Conservation (phyloP, 2,113 vertebrate species). For the Loxodonta africana region DNA sequence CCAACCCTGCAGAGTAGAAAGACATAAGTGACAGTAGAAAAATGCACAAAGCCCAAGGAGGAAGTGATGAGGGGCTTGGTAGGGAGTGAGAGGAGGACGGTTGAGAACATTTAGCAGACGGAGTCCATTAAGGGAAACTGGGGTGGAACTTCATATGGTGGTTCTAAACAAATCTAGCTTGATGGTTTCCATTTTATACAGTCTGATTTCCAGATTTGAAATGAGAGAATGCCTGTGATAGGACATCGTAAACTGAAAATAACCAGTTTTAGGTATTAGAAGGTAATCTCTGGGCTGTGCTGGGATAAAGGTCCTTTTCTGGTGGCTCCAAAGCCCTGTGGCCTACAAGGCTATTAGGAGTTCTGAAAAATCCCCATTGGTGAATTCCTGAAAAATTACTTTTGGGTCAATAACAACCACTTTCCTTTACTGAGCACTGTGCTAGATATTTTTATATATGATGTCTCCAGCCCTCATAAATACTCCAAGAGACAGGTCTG, state of each 20-base stretch:
- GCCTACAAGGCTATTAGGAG: neutral
- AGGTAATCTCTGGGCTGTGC: neutral
- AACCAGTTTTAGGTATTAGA: neutral
- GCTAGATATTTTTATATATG: accelerated
- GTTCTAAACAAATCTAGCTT: neutral
- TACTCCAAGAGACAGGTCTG: neutral
- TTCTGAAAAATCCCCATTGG: neutral
- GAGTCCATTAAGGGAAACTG: neutral
- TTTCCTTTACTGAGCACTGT: neutral
- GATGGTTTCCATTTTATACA: neutral
- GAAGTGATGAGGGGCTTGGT: neutral
- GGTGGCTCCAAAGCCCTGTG: neutral
- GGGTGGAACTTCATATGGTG: accelerated
- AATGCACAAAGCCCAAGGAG: neutral
- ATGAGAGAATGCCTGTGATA: neutral
- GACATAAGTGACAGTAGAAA: neutral
- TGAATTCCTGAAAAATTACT: neutral
- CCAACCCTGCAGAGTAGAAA: neutral
- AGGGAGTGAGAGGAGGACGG: neutral
- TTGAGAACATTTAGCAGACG: neutral
- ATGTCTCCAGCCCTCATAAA: neutral
- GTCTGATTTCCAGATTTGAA: neutral
- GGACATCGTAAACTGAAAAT: neutral
- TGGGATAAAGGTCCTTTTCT: neutral
- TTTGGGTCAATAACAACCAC: neutral